Conservation (phyloP, 2,113 vertebrate genomes). For the Erpornis zantholeuca region DNA sequence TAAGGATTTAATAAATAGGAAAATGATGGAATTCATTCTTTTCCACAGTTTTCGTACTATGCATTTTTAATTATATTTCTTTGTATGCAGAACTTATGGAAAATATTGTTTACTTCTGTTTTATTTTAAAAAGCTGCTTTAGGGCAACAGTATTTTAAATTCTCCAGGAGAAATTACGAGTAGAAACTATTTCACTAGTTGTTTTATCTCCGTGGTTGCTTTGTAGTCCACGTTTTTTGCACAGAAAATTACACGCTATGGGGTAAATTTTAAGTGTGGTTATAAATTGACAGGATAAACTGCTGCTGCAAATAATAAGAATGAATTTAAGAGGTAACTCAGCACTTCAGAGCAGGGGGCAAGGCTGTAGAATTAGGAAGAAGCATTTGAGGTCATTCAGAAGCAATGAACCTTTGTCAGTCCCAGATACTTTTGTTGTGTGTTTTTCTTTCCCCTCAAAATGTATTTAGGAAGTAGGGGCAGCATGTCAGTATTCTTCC, state of each 20-base stretch:
- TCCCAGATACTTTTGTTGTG: neutral
- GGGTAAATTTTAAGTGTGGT: constrained; percentile 57
- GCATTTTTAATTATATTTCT: constrained; percentile 29
- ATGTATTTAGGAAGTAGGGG: neutral
- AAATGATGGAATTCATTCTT: neutral
- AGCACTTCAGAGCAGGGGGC: neutral
- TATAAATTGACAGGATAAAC: constrained; percentile 31
- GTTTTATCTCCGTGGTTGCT: constrained; percentile 26
- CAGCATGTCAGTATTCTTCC: neutral
- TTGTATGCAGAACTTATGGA: neutral
- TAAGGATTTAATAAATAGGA: constrained; percentile 48
- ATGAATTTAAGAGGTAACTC: constrained; percentile 16
- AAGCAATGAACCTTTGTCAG: neutral
- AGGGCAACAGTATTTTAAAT: constrained; percentile 39
- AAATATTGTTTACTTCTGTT: constrained; percentile 49
- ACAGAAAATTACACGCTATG: constrained; percentile 50
- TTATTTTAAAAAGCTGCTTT: constrained; percentile 31
- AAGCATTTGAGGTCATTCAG: constrained; percentile 29
- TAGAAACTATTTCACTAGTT: constrained; percentile 17
- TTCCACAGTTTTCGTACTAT: constrained; percentile 26
- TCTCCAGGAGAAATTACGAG: constrained; percentile 27
- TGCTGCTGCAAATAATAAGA: constrained; percentile 37
- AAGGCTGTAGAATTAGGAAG: constrained; percentile 11
- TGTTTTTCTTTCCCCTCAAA: neutral
- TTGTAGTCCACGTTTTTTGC: constrained; percentile 54